Evolutionary conservation across 2,888 invertebrate species (phyloP).

Genomic region (Stratiomys singularior): DNA sequence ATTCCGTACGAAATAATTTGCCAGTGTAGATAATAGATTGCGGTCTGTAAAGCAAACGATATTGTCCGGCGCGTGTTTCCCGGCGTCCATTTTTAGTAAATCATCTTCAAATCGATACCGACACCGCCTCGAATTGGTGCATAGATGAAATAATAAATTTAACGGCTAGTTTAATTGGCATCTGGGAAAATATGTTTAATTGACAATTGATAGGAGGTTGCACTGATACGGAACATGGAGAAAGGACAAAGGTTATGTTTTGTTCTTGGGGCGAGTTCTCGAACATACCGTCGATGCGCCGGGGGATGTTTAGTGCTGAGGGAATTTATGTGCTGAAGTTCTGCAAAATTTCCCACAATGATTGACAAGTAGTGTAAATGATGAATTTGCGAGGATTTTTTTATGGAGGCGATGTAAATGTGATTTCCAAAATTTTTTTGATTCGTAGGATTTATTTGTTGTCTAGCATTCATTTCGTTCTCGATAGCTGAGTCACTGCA

Average conservation of each 20-base stretch:
- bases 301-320: not conserved
- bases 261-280: conserved; percentile 28
- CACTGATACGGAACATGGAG: not conserved
- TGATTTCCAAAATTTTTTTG: not conserved
- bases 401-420: not conserved
- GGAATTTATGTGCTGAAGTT: not conserved
- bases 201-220: not conserved
- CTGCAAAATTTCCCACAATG: not conserved
- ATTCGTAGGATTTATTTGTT: not conserved
- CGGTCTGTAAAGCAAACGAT: not conserved
- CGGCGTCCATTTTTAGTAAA: conserved; percentile 57
- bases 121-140: conserved; percentile 24
- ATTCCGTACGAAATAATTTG: not conserved
- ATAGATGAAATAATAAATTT: too few relatives aligned
- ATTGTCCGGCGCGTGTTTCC: conserved; percentile 54
- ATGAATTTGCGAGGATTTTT: not conserved
- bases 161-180: too few relatives aligned
- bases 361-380: not conserved
- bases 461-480: not conserved
- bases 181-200: not conserved
- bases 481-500: not conserved
- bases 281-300: conserved; percentile 24
- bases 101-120: conserved; percentile 32
- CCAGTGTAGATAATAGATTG: not conserved
- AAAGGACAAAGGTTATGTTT: conserved; percentile 44